Conservation (phyloP, 2,113 vertebrate genomes). For the Spermophilus dauricus region DNA sequence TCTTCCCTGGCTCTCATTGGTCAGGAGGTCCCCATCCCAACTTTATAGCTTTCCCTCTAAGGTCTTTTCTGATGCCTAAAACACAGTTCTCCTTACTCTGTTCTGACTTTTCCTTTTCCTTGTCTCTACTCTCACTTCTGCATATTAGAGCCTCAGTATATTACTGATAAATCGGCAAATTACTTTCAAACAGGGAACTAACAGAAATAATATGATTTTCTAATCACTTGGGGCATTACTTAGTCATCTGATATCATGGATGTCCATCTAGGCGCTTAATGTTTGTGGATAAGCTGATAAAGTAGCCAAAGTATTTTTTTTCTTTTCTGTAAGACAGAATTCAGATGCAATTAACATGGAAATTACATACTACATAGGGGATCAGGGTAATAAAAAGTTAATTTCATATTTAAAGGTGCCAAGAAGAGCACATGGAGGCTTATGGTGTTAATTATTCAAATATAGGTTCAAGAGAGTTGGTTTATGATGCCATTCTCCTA, state of each 20-base stretch:
- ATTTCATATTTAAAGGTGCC: background rate
- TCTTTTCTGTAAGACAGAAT: background rate
- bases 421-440: background rate
- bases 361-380: background rate
- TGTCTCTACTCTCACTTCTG: background rate
- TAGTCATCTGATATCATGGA: background rate
- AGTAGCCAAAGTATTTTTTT: background rate
- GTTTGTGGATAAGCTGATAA: background rate
- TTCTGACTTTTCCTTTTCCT: background rate
- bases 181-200: background rate
- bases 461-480: background rate
- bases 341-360: background rate
- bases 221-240: background rate
- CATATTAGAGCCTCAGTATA: background rate
- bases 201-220: background rate
- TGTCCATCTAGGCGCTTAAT: background rate
- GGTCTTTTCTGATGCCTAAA: background rate
- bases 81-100: background rate
- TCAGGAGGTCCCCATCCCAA: fast-evolving
- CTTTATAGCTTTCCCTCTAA: background rate
- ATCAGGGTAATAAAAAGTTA: background rate
- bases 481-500: background rate
- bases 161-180: background rate
- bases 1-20: too few relatives aligned
- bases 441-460: background rate